Evolutionary conservation across 2,888 invertebrate species (phyloP), one percentile per base, ranked within the genome.

Genomic region (Gymnosoma rotundatum): DNA sequence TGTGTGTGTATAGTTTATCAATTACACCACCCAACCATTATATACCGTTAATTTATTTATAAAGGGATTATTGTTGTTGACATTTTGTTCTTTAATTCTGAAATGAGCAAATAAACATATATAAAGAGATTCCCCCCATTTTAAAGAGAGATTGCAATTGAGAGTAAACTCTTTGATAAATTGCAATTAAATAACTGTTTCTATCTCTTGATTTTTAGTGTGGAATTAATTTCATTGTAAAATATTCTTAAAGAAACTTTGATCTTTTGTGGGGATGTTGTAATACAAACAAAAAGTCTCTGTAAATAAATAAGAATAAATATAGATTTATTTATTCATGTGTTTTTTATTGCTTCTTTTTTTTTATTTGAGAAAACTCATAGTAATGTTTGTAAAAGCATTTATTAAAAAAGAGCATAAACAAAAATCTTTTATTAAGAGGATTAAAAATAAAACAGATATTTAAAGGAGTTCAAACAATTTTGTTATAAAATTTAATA

Each of bases 1-100:
- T 61, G 14, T 20, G 20, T 32, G 45, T 18, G n/a, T 32, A n/a
- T 18, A 12, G 36, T 12, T 60, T 64, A 64, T 58, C 72, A 70
- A 52, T 56, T 60, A 36, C n/a, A 42, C 42, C 42, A 61, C 42
- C 69, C 60, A 52, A 48, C 45, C n/a, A n/a, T n/a, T 16, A 21
- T 70, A 45, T 66, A 73, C 66, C 25, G 58, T 52, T 69, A 78
- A 70, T 58, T 73, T 72, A 8, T n/a, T 70, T 50, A 50, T n/a
- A 66, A 32, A 58, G 64, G 69, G 54, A 69, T 69, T 50, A 72
- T 64, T 79, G 45, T 72, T 79, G 67, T 69, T 67, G 21, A 10
- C 45, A 14, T 36, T 20, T 74, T 60, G 50, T 32, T 32, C 18
- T 38, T 67, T 32, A 18, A 36, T 67, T 67, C 21, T 18, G 4